A percentile compares a stretch with the other conserved stretches of the same genome.
Conservation (phyloP, 2,888 invertebrate genomes). For the Sphaerophoria taeniata region DNA sequence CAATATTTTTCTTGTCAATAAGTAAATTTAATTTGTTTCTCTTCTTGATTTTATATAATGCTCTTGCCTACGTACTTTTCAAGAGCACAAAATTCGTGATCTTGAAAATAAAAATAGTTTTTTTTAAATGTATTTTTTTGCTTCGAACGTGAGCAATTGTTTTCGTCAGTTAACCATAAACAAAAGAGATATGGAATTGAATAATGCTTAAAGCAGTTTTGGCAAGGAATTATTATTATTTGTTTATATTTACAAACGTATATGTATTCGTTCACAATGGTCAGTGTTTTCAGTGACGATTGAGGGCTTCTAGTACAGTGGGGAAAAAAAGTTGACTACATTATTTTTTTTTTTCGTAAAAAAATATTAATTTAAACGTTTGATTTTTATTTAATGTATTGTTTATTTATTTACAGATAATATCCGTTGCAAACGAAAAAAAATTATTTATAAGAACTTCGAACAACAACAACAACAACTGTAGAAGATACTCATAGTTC, state of each 20-base stretch:
- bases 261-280: not conserved
- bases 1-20: slow-evolving; percentile 14
- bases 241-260: not conserved
- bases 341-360: not conserved
- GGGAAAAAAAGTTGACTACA: too few relatives aligned
- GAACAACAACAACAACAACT: slow-evolving; percentile 15
- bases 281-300: not conserved
- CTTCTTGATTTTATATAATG: not conserved
- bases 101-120: not conserved
- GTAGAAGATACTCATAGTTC: slow-evolving; percentile 46
- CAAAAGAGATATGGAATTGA: slow-evolving; percentile 4
- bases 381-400: not conserved
- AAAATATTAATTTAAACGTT: too few relatives aligned
- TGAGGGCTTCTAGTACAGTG: not conserved
- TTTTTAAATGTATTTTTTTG: not conserved
- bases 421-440: slow-evolving; percentile 41
- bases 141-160: not conserved
- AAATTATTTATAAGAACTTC: slow-evolving; percentile 32
- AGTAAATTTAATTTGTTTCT: slow-evolving; percentile 6
- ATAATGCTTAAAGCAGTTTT: slow-evolving; percentile 17
- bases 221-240: slow-evolving; percentile 15
- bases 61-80: slow-evolving; percentile 6
- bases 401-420: slow-evolving; percentile 46
- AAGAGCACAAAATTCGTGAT: not conserved
- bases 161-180: slow-evolving; percentile 22